Conservation (phyloP, 37 sponge, comb jelly and placozoan genomes). For the Ianthella basta region DNA sequence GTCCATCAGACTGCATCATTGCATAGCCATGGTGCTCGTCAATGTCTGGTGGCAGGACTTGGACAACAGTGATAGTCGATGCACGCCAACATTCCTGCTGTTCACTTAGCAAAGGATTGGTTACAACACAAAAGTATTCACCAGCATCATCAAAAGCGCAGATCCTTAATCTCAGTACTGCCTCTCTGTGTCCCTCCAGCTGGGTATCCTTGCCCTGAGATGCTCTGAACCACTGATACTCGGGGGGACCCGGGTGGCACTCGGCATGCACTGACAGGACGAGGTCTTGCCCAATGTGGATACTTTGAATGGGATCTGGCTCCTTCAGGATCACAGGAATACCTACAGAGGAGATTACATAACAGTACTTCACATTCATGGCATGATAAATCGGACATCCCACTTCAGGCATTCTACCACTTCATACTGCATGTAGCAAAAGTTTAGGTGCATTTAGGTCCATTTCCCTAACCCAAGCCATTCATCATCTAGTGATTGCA, state of each 20-base stretch:
- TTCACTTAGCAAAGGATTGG: background rate
- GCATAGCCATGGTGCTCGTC: too few species aligned
- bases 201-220: too few species aligned
- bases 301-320: background rate
- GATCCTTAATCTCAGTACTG: background rate
- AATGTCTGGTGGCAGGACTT: background rate
- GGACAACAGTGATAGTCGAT: background rate
- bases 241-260: background rate
- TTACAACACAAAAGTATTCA: background rate
- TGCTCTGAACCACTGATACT: conserved; percentile 16
- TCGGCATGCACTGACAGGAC: background rate
- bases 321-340: background rate
- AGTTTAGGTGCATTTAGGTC: background rate
- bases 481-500: too few species aligned
- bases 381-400: too few species aligned
- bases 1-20: too few species aligned
- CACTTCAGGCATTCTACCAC: too few species aligned
- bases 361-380: too few species aligned
- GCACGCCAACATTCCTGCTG: background rate
- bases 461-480: too few species aligned
- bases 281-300: background rate
- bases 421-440: background rate
- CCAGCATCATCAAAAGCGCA: background rate
- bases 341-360: background rate
- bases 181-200: background rate